A percentile compares a stretch with the other conserved stretches of the same genome.
Conservation (phyloP, 2,888 invertebrate genomes). For the Athrips mouffetella region DNA sequence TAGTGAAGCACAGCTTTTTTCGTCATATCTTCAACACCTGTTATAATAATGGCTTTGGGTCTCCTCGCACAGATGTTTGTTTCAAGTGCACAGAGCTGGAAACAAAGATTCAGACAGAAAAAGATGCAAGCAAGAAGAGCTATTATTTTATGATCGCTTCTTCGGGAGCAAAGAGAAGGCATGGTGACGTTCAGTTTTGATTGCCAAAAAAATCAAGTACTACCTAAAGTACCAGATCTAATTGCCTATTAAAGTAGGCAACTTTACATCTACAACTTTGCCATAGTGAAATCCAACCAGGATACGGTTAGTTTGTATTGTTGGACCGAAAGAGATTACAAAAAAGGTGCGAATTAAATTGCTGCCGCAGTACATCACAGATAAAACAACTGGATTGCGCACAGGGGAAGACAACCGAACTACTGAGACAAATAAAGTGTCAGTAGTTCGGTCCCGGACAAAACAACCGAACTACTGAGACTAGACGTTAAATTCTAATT, state of each 20-base stretch:
- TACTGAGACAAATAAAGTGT: too few relatives aligned
- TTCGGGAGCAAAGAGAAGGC: constrained; percentile 8
- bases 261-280: constrained; percentile 23
- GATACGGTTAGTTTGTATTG: constrained; percentile 20
- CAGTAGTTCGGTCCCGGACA: too few relatives aligned
- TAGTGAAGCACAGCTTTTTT: constrained; percentile 16
- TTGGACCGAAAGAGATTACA: constrained; percentile 20
- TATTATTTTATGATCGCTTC: constrained; percentile 2
- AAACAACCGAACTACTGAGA: too few relatives aligned
- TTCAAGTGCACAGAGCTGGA: constrained; percentile 15
- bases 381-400: too few relatives aligned
- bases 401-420: too few relatives aligned
- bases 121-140: neutral
- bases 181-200: constrained; percentile 20
- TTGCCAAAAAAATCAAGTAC: constrained; percentile 23
- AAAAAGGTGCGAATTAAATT: constrained; percentile 17
- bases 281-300: constrained; percentile 10
- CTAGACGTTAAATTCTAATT: too few relatives aligned
- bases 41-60: constrained; percentile 20
- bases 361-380: constrained; percentile 15
- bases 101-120: constrained; percentile 11
- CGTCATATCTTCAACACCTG: constrained; percentile 17
- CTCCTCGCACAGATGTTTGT: constrained; percentile 13
- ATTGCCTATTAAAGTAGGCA: constrained; percentile 21
- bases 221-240: constrained; percentile 23